Evolutionary conservation across 2,797 vertebrate genomes (phyloP).

Genomic region (Tympanoctomys barrerae): DNA sequence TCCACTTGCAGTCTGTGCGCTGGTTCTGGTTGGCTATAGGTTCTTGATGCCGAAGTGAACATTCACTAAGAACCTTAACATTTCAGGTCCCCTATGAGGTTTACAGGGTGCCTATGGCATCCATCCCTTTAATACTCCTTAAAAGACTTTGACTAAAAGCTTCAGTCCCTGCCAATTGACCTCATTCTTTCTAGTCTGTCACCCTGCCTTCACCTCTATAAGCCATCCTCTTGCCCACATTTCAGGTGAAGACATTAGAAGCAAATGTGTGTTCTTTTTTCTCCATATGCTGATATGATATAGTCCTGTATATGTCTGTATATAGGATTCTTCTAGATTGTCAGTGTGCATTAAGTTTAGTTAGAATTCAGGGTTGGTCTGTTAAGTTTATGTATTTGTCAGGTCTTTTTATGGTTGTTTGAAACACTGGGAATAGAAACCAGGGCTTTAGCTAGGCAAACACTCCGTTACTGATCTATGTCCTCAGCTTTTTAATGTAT

Average conservation of each 20-base stretch:
- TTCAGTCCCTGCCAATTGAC: neutral
- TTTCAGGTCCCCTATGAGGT: neutral
- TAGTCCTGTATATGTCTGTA: neutral
- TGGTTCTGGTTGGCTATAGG: neutral
- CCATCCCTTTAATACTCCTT: neutral
- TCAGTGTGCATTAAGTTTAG: neutral
- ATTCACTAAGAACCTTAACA: slow-evolving; percentile 4
- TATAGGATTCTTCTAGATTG: neutral
- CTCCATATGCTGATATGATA: neutral
- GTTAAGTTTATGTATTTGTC: neutral
- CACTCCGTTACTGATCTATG: neutral
- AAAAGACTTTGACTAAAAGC: neutral
- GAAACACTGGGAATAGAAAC: neutral
- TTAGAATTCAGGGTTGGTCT: too few species aligned
- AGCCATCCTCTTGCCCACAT: slow-evolving; percentile 42
- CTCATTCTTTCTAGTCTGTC: slow-evolving; percentile 18
- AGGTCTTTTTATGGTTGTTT: neutral
- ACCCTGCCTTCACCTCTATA: neutral
- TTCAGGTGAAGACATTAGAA: neutral
- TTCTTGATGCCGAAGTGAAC: slow-evolving; percentile 14
- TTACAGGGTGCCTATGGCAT: neutral
- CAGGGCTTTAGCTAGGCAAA: neutral
- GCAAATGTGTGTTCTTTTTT: neutral
- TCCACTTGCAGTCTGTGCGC: neutral
- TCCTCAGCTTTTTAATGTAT: neutral